Conservation (phyloP, 2,888 invertebrate genomes). For the Allophyes oxyacanthae region DNA sequence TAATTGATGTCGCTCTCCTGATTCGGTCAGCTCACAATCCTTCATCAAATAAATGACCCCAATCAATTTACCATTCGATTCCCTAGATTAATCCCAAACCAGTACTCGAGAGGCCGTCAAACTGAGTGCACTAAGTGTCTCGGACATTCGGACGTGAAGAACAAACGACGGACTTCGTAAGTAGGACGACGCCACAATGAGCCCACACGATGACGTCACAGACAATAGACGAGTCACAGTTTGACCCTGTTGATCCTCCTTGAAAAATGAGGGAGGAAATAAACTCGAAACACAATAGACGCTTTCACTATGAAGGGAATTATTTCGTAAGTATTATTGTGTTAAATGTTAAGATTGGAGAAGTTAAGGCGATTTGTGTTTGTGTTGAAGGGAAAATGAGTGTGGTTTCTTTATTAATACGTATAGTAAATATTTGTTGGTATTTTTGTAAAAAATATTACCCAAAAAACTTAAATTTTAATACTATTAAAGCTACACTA, state of each 20-base stretch:
- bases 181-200: constrained; percentile 50
- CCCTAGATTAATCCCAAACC: constrained; percentile 48
- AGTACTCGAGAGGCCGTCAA: constrained; percentile 51
- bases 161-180: constrained; percentile 38
- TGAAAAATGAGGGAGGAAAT: constrained; percentile 55
- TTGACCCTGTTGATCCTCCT: constrained; percentile 53
- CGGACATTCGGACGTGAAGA: constrained; percentile 45
- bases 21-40: constrained; percentile 1
- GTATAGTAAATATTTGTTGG: too few species aligned
- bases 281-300: constrained; percentile 53
- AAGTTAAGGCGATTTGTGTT: constrained; percentile 50
- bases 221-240: constrained; percentile 45
- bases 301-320: constrained; percentile 42
- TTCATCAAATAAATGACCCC: constrained; percentile 9
- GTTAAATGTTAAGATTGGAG: constrained; percentile 40
- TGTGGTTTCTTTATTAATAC: constrained; percentile 15
- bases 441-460: too few species aligned
- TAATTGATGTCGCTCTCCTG: too few species aligned
- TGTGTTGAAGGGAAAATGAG: constrained; percentile 13
- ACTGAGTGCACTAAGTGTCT: constrained; percentile 54
- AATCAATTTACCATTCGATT: constrained; percentile 42
- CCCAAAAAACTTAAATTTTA: too few species aligned
- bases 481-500: background rate
- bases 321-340: constrained; percentile 46
- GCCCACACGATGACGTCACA: constrained; percentile 41